A percentile compares a stretch with the other conserved stretches of the same genome.
Conservation (phyloP, 2,797 vertebrate genomes). For the Danio aesculapii region DNA sequence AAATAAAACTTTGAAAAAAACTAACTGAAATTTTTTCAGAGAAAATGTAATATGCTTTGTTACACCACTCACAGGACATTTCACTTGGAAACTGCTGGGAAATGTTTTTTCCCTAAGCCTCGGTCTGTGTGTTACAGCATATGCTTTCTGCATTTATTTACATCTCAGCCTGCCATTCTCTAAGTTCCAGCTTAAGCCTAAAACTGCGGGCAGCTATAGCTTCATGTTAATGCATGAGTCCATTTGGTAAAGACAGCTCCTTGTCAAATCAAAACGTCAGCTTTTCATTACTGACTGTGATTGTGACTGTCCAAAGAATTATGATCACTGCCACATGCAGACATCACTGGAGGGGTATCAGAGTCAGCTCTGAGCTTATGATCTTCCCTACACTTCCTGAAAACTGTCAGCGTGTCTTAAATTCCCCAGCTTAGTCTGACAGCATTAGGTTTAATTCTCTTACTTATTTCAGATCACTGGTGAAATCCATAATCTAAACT, state of each 20-base stretch:
- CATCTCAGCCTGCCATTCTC: neutral
- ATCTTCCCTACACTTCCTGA: constrained; percentile 2
- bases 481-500: constrained; percentile 22
- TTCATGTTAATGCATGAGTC: neutral
- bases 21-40: no score
- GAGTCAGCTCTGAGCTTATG: constrained; percentile 1
- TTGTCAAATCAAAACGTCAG: constrained; percentile 51
- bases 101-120: no score
- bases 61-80: no score
- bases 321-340: constrained; percentile 24
- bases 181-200: neutral
- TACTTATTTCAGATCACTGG: neutral
- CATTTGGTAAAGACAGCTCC: constrained; percentile 6
- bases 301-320: constrained; percentile 45
- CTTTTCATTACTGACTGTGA: constrained; percentile 43
- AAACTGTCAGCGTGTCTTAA: constrained; percentile 21
- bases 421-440: constrained; percentile 6
- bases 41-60: no score
- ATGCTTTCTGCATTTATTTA: constrained; percentile 1
- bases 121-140: neutral
- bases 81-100: no score
- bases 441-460: constrained; percentile 12
- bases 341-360: constrained; percentile 15
- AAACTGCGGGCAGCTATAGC: constrained; percentile 1
- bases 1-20: no score